These are phyloP conservation scores for Galerucella calmariensis DNA, from an alignment of 2,888 invertebrate genomes.

Conservation along the genomic window DNA sequence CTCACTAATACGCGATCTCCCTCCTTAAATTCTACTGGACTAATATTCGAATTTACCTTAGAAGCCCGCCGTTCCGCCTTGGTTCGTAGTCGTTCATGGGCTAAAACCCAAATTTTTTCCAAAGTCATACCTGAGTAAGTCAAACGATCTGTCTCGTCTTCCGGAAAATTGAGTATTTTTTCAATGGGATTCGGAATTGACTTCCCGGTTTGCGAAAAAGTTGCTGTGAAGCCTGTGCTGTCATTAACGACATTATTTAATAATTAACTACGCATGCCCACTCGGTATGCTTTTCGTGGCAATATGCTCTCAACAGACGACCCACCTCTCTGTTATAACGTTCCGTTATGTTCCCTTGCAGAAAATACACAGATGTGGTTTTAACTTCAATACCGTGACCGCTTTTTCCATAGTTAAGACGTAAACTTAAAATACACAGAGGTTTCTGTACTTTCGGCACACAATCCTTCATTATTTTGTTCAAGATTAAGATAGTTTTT, in stretches of 20 bases:
- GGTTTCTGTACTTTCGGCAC: conserved; percentile 38
- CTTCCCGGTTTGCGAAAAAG: background rate
- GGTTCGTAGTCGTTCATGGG: background rate
- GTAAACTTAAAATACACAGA: conserved; percentile 39
- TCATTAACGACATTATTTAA: background rate
- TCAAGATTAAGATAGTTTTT: conserved; percentile 25
- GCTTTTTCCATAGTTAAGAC: background rate
- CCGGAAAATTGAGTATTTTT: too few species aligned
- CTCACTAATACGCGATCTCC: too few species aligned
- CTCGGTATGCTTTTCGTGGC: background rate
- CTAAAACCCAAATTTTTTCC: conserved; percentile 21
- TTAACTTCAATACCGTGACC: background rate
- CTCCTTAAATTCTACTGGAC: too few species aligned
- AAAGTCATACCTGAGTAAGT: background rate
- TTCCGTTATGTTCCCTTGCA: too few species aligned
- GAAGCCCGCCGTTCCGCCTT: conserved; percentile 16
- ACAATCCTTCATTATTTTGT: conserved; percentile 22
- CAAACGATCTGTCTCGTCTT: too few species aligned
- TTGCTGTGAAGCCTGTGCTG: background rate
- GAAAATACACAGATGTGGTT: too few species aligned
- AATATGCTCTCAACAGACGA: too few species aligned
- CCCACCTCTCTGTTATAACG: too few species aligned
- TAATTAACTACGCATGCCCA: background rate
- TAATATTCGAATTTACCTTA: background rate
- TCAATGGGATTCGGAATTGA: too few species aligned